Percentiles rank a stretch among this genome's conserved stretches.
Conservation (phyloP, 2,113 vertebrate species). For the Chaetodon trifascialis region DNA sequence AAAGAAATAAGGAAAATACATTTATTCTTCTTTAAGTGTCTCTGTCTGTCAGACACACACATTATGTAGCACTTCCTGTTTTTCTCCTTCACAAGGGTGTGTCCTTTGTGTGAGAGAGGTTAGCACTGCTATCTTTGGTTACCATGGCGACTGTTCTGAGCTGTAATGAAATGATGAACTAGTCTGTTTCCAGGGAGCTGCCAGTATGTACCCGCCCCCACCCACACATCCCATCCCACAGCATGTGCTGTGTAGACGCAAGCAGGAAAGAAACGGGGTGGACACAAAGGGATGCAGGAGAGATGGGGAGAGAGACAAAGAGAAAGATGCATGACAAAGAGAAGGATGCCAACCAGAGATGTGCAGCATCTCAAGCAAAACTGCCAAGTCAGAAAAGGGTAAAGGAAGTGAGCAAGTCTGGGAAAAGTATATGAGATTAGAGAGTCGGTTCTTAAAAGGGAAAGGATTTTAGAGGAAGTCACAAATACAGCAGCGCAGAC, state of each 20-base stretch:
- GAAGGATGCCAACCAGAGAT: constrained; percentile 24
- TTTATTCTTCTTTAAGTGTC: neutral
- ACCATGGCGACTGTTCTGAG: constrained; percentile 77
- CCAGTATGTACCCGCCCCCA: constrained; percentile 70
- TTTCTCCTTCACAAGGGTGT: constrained; percentile 70
- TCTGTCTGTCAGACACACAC: neutral
- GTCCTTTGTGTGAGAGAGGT: constrained; percentile 73
- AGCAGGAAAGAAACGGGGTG: constrained; percentile 47
- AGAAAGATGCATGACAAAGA: constrained; percentile 8
- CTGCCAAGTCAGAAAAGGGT: constrained; percentile 34
- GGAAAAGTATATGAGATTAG: constrained; percentile 39
- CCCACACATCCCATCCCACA: constrained; percentile 54
- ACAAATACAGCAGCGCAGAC: constrained; percentile 44
- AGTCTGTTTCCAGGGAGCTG: constrained; percentile 74
- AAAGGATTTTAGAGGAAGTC: constrained; percentile 43
- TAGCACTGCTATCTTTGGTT: constrained; percentile 71
- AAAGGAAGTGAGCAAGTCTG: constrained; percentile 10
- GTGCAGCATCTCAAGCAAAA: constrained; percentile 34
- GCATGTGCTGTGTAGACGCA: constrained; percentile 49
- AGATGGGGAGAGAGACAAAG: constrained; percentile 38
- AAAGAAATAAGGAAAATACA: neutral
- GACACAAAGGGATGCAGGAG: constrained; percentile 38
- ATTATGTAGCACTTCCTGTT: constrained; percentile 71
- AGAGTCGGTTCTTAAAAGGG: constrained; percentile 18
- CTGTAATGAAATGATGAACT: constrained; percentile 71